Conservation (phyloP, 2,113 vertebrate species). For the Sinocyclocheilus grahami region DNA sequence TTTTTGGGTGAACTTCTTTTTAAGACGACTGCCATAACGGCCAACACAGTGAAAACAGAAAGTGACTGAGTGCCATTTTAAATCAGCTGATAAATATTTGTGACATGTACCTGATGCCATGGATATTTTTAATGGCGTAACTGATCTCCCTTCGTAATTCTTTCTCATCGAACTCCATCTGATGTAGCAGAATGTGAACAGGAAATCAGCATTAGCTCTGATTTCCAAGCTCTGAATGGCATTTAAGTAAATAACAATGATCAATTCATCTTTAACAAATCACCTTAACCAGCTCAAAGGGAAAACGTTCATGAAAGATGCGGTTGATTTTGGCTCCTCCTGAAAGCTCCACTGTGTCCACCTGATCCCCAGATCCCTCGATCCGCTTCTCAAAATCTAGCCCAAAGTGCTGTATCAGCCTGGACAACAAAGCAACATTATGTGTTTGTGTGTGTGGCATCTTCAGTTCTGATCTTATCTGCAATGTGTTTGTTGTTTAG, state of each 20-base stretch:
- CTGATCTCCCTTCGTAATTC: slow-evolving; percentile 88
- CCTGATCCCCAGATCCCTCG: slow-evolving; percentile 87
- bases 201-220: neutral
- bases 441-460: neutral
- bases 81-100: neutral
- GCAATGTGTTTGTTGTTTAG: neutral
- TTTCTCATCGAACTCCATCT: slow-evolving; percentile 91
- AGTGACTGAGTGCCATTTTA: neutral
- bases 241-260: neutral
- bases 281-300: slow-evolving; percentile 88
- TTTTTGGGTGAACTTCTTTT: too few relatives aligned
- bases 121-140: slow-evolving; percentile 85
- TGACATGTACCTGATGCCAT: slow-evolving; percentile 54
- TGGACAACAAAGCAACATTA: slow-evolving; percentile 53
- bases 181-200: slow-evolving; percentile 47
- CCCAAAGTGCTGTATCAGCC: slow-evolving; percentile 87
- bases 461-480: neutral
- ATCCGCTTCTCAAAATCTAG: slow-evolving; percentile 92
- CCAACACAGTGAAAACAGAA: neutral
- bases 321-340: slow-evolving; percentile 92
- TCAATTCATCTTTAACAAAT: neutral
- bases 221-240: neutral
- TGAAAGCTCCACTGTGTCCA: slow-evolving; percentile 88
- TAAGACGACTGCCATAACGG: neutral
- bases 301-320: slow-evolving; percentile 92